phyloP scores from a whole-genome alignment of 2,888 invertebrate genomes.

The Ethmia dodecea region DNA sequence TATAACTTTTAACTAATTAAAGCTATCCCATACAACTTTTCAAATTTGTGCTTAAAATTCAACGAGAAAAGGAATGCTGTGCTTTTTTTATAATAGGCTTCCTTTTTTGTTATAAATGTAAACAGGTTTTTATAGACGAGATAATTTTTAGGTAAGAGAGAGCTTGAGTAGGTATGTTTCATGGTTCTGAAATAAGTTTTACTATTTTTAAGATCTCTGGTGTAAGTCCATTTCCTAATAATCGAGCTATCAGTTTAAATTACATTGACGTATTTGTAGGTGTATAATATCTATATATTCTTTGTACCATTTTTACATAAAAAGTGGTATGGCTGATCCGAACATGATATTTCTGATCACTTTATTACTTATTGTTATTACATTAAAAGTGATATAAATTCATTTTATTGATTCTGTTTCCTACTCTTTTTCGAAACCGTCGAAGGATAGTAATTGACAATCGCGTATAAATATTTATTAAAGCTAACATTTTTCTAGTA shows the following conservation, averaged over 20 bases:
- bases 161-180: no score
- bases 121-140: not conserved
- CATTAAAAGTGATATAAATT: not conserved
- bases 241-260: no score
- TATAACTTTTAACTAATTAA: slow-evolving; percentile 64
- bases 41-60: slow-evolving; percentile 59
- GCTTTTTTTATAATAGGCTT: not conserved
- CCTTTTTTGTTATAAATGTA: not conserved
- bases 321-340: no score
- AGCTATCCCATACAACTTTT: slow-evolving; percentile 76
- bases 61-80: slow-evolving; percentile 9
- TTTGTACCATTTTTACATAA: no score
- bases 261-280: no score
- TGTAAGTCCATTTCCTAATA: no score
- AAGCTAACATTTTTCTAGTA: slow-evolving; percentile 49
- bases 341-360: no score
- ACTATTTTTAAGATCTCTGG: not conserved
- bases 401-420: slow-evolving; percentile 24
- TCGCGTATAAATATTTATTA: slow-evolving; percentile 48
- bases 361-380: no score
- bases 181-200: no score
- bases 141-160: no score
- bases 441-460: slow-evolving; percentile 67
- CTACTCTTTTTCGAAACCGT: slow-evolving; percentile 28
- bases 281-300: no score